phyloP scores from a whole-genome alignment of 2,113 vertebrate species.

The Psilopsiagon aurifrons region DNA sequence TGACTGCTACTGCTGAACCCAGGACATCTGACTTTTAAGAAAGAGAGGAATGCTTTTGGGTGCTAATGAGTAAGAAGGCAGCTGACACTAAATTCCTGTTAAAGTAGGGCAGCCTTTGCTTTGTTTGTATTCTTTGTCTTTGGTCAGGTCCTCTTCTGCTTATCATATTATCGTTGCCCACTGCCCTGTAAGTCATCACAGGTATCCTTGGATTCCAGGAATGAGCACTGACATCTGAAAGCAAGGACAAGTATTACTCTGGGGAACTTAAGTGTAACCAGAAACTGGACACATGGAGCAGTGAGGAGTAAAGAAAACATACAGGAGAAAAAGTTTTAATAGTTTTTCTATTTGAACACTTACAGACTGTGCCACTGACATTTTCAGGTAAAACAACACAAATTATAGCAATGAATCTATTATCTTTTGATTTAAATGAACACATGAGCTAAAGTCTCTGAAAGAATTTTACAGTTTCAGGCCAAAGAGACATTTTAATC shows the following conservation, averaged over 20 bases:
- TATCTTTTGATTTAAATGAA: not conserved
- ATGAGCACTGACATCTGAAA: rapidly evolving
- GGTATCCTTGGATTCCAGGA: not conserved
- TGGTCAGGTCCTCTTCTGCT: not conserved
- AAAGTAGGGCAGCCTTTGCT: not conserved
- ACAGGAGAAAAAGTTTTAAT: not conserved
- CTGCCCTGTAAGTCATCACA: not conserved
- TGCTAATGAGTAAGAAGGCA: not conserved
- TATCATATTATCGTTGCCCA: rapidly evolving
- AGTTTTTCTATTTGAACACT: not conserved
- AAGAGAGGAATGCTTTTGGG: not conserved
- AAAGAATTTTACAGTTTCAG: not conserved
- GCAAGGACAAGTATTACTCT: not conserved
- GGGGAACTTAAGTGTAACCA: not conserved
- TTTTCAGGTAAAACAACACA: not conserved
- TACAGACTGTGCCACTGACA: not conserved
- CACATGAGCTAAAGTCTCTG: not conserved
- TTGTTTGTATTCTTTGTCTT: not conserved
- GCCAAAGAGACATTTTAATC: not conserved
- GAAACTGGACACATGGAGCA: not conserved
- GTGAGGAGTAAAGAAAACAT: not conserved
- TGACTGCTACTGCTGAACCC: no score
- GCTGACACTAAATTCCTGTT: not conserved
- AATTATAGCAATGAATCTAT: not conserved
- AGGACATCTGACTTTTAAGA: not conserved